These are phyloP conservation scores for Samia ricini DNA, from an alignment of 1,140 invertebrate species.

Conservation along the genomic window DNA sequence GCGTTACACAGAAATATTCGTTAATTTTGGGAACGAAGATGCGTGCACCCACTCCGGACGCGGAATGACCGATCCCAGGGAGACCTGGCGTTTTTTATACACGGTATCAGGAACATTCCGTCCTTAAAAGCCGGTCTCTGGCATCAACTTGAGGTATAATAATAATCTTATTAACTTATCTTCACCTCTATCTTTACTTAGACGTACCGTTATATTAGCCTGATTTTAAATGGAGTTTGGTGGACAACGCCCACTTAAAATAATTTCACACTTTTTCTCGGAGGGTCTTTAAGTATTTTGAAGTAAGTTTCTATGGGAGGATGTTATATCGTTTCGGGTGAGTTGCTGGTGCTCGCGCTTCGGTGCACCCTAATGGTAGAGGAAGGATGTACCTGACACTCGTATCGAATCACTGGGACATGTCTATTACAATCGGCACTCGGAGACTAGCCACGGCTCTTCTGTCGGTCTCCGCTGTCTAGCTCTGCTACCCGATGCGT, in stretches of 20 bases:
- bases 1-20: conserved; percentile 37
- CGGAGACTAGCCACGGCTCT: background rate
- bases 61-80: conserved; percentile 64
- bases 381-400: conserved; percentile 51
- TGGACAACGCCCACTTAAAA: conserved; percentile 64
- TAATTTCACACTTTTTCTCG: conserved; percentile 71
- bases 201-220: conserved; percentile 70
- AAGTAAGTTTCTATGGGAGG: conserved; percentile 37
- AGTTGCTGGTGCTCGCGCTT: conserved; percentile 28
- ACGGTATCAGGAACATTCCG: conserved; percentile 70
- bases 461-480: conserved; percentile 33
- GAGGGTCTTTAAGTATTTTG: conserved; percentile 50
- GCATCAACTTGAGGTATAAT: conserved; percentile 64
- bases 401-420: conserved; percentile 54
- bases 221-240: conserved; percentile 62
- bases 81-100: conserved; percentile 71
- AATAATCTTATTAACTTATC: conserved; percentile 77
- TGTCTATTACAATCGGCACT: conserved; percentile 44
- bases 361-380: conserved; percentile 34
- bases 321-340: conserved; percentile 22
- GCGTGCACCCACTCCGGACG: conserved; percentile 56
- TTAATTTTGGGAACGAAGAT: conserved; percentile 45
- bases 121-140: conserved; percentile 65
- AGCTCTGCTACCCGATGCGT: conserved; percentile 45
- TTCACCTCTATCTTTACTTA: conserved; percentile 73